These are phyloP conservation scores for Tillus elongatus DNA, from an alignment of 2,888 invertebrate species.

Conservation along the genomic window DNA sequence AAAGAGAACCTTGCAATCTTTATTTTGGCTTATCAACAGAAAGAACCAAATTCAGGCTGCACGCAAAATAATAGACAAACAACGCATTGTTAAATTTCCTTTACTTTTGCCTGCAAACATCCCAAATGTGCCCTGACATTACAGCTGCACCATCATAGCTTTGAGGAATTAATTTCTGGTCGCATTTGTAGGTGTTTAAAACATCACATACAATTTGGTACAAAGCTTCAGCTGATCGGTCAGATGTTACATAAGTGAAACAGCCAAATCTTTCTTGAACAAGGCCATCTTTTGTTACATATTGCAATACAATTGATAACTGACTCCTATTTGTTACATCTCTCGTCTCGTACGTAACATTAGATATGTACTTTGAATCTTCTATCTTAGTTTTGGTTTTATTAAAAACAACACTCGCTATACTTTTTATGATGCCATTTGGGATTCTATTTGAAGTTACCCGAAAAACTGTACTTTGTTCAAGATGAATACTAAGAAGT, in stretches of 20 bases:
- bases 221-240: slow-evolving; percentile 21
- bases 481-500: slow-evolving; percentile 1
- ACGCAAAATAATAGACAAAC: slow-evolving; percentile 14
- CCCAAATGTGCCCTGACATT: slow-evolving; percentile 20
- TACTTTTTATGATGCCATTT: slow-evolving; percentile 24
- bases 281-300: background rate
- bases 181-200: too few relatives aligned
- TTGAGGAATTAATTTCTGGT: too few relatives aligned
- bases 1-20: slow-evolving; percentile 25
- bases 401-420: too few relatives aligned
- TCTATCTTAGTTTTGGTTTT: too few relatives aligned
- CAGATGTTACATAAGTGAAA: too few relatives aligned
- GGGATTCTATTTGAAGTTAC: slow-evolving; percentile 21
- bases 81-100: slow-evolving; percentile 21
- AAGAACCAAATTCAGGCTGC: slow-evolving; percentile 16
- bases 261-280: slow-evolving; percentile 24
- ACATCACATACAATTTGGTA: too few relatives aligned
- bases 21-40: slow-evolving; percentile 19
- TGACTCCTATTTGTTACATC: too few relatives aligned
- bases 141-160: slow-evolving; percentile 24
- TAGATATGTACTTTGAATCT: too few relatives aligned
- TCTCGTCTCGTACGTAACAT: too few relatives aligned
- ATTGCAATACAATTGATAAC: too few relatives aligned
- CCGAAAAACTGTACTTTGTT: slow-evolving; percentile 4
- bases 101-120: slow-evolving; percentile 26